These are phyloP conservation scores for Pristionchus mayeri DNA, from an alignment of 2,888 invertebrate species.

Conservation along the genomic window DNA sequence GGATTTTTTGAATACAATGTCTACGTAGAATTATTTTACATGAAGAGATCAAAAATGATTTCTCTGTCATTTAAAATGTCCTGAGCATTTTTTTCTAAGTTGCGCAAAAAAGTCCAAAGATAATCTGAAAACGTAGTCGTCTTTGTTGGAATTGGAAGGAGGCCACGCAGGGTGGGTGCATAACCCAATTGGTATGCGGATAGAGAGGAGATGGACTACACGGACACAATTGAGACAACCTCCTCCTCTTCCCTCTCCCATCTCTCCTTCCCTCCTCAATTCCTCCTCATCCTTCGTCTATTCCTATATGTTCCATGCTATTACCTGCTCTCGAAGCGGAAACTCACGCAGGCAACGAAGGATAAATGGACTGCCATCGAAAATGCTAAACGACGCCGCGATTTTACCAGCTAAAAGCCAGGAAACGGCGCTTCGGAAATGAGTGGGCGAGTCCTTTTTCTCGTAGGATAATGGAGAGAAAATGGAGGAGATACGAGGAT, in stretches of 20 bases:
- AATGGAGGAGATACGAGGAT: too few relatives aligned
- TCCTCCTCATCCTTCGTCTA: not conserved
- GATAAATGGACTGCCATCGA: not conserved
- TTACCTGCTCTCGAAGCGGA: not conserved
- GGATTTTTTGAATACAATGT: not conserved
- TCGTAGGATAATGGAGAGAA: not conserved
- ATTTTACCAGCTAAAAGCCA: not conserved
- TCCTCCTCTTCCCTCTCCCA: not conserved
- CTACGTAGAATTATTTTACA: not conserved
- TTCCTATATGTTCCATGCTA: conserved; percentile 1
- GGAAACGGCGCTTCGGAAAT: not conserved
- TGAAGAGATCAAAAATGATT: not conserved
- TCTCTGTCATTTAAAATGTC: not conserved
- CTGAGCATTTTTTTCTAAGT: not conserved
- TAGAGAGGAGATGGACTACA: conserved; percentile 27
- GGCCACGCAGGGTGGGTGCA: not conserved
- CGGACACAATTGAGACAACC: conserved; percentile 29
- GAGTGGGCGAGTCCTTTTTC: too few relatives aligned
- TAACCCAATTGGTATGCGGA: conserved; percentile 38
- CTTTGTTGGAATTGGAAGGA: not conserved
- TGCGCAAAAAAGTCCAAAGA: too few relatives aligned
- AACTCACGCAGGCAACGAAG: not conserved
- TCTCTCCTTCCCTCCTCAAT: not conserved
- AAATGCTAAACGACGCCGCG: not conserved
- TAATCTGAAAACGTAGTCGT: not conserved